Conservation (phyloP, 2,888 invertebrate genomes). For the Rhagonycha fulva region DNA sequence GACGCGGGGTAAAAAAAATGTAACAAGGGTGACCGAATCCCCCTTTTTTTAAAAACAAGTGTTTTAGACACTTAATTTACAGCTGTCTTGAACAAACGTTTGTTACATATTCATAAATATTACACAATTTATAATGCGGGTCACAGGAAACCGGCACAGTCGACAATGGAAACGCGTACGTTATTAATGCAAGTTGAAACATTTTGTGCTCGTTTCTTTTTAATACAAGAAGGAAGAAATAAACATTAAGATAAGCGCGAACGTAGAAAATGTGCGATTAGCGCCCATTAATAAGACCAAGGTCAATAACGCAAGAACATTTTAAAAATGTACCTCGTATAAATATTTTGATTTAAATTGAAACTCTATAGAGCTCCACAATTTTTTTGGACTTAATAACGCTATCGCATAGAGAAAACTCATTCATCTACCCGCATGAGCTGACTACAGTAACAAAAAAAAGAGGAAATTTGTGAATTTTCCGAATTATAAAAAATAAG, state of each 20-base stretch:
- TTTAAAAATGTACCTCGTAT: no score
- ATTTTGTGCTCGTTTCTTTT: constrained; percentile 35
- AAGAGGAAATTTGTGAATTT: no score
- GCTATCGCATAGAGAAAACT: no score
- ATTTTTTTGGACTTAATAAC: no score
- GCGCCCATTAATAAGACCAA: neutral
- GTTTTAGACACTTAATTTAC: constrained; percentile 1
- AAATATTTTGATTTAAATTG: no score
- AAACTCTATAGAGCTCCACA: no score
- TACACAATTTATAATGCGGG: constrained; percentile 38
- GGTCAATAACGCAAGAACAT: neutral
- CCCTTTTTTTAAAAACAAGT: neutral
- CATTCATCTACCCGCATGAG: no score
- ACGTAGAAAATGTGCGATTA: neutral
- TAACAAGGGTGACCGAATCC: neutral
- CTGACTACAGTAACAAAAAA: no score
- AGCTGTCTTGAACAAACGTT: constrained; percentile 12
- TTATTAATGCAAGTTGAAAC: constrained; percentile 47
- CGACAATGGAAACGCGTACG: constrained; percentile 36
- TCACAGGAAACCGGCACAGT: constrained; percentile 43
- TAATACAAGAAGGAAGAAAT: neutral
- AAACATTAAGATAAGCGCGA: neutral
- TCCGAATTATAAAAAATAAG: no score
- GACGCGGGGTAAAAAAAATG: neutral
- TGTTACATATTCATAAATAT: constrained; percentile 36